A percentile compares a stretch with the other conserved stretches of the same genome.
phyloP scores from a whole-genome alignment of 2,797 vertebrate species.

The Tokudaia muenninki region DNA sequence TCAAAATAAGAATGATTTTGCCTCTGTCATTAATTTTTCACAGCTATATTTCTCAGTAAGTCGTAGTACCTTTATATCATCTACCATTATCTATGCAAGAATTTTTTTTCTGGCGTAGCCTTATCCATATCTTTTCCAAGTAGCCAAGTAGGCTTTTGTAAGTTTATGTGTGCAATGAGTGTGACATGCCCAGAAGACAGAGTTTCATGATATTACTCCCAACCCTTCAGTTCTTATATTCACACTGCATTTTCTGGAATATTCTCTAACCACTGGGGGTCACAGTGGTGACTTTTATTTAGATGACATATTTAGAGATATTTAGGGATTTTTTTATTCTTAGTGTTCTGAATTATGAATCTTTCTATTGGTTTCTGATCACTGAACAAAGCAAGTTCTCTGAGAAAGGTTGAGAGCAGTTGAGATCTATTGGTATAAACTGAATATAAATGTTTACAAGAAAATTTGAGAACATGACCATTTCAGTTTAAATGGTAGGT shows the following conservation, averaged over 20 bases:
- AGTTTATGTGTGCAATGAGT: neutral
- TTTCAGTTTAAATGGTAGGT: neutral
- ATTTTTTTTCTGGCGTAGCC: neutral
- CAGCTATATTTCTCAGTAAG: neutral
- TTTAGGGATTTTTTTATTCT: neutral
- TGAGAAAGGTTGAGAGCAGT: too few species aligned
- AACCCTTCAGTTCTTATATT: neutral
- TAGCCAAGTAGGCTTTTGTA: neutral
- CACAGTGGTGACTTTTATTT: too few species aligned
- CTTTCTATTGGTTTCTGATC: too few species aligned
- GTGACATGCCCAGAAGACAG: neutral
- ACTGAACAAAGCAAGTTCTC: neutral
- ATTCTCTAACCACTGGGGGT: neutral
- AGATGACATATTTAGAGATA: too few species aligned
- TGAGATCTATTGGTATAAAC: too few species aligned
- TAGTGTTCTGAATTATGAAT: neutral
- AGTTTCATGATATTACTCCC: neutral
- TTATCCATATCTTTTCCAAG: neutral
- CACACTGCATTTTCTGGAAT: too few species aligned
- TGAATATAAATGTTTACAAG: neutral
- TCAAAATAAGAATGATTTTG: neutral
- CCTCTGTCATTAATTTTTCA: neutral
- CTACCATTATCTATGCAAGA: neutral
- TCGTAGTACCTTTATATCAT: rapidly evolving
- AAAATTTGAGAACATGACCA: neutral